Conservation (phyloP, 2,888 invertebrate species). For the Julus scandinavius region DNA sequence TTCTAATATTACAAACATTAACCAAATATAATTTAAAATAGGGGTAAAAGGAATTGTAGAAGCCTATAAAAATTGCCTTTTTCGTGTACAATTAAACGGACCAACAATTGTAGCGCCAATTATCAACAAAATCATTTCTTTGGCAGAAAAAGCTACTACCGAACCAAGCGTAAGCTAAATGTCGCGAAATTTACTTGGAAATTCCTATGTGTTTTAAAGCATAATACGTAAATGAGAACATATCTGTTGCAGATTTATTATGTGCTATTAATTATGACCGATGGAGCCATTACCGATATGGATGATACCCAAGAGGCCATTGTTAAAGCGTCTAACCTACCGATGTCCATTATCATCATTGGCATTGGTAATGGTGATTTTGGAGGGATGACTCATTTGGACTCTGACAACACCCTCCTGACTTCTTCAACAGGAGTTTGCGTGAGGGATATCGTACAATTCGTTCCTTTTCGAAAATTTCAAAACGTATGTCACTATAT, state of each 20-base stretch:
- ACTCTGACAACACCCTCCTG: conserved; percentile 62
- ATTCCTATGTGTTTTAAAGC: conserved; percentile 65
- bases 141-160: background rate
- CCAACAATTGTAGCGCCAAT: conserved; percentile 72
- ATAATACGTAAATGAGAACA: conserved; percentile 62
- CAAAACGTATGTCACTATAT: conserved; percentile 9
- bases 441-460: conserved; percentile 72
- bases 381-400: conserved; percentile 64
- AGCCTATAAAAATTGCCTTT: conserved; percentile 62
- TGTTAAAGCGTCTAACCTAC: conserved; percentile 69
- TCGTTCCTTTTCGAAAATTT: conserved; percentile 62
- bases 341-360: conserved; percentile 73
- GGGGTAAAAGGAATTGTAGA: conserved; percentile 64
- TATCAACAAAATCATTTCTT: conserved; percentile 66
- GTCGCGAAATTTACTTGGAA: conserved; percentile 60
- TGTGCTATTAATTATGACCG: conserved; percentile 71
- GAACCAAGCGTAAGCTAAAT: background rate
- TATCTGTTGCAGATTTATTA: conserved; percentile 65
- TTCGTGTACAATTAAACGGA: conserved; percentile 68
- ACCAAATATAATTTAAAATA: background rate
- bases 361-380: conserved; percentile 74
- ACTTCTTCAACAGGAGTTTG: conserved; percentile 62
- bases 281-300: conserved; percentile 70
- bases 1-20: too few species aligned
- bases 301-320: conserved; percentile 64